A percentile compares a stretch with the other conserved stretches of the same genome.
These are phyloP conservation scores for Melanocharis versteri DNA, from an alignment of 2,113 vertebrate species.

Conservation along the genomic window DNA sequence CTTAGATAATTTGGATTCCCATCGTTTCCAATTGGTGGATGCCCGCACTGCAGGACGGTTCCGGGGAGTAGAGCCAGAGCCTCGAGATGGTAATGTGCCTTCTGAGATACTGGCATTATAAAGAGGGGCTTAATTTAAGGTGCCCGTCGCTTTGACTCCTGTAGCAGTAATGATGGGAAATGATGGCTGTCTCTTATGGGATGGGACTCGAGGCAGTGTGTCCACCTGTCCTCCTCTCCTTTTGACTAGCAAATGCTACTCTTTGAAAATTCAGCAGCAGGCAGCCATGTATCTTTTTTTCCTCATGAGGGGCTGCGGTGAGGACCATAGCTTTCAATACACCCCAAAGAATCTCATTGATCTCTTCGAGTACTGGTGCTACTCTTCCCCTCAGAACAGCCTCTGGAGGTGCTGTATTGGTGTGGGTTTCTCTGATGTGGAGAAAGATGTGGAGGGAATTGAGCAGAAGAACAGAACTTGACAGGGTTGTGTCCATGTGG, in stretches of 20 bases:
- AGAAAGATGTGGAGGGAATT: neutral
- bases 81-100: slow-evolving; percentile 81
- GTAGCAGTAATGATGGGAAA: neutral
- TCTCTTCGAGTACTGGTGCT: neutral
- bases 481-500: neutral
- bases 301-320: neutral
- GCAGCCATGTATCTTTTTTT: neutral
- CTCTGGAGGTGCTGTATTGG: neutral
- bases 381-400: neutral
- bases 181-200: neutral
- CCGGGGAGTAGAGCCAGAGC: slow-evolving; percentile 86
- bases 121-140: neutral
- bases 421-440: neutral
- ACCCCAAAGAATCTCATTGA: neutral
- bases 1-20: slow-evolving; percentile 79
- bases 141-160: neutral
- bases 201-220: neutral
- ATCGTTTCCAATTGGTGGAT: slow-evolving; percentile 83
- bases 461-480: neutral
- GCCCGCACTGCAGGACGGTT: slow-evolving; percentile 82
- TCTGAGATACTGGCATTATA: neutral
- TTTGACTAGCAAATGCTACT: neutral
- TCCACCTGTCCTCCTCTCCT: neutral
- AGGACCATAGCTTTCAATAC: neutral
- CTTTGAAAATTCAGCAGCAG: neutral